A percentile compares a stretch with the other conserved stretches of the same genome.
Evolutionary conservation across 2,797 vertebrate species (phyloP).

Genomic region (Bucorvus abyssinicus): DNA sequence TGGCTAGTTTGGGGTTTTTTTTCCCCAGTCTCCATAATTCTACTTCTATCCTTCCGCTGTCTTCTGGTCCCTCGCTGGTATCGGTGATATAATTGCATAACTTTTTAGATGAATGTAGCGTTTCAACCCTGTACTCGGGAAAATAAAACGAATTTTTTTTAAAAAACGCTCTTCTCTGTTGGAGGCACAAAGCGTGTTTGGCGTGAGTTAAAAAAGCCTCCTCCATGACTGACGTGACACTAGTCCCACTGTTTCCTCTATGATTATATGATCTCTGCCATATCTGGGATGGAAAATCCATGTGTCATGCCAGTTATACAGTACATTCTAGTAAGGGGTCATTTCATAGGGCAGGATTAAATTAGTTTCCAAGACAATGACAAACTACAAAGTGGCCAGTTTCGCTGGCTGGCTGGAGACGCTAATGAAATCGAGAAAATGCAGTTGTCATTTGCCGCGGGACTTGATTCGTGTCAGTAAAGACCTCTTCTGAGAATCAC

Average conservation of each 20-base stretch:
- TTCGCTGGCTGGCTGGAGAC: conserved; percentile 25
- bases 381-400: conserved; percentile 38
- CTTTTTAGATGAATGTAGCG: background rate
- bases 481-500: conserved; percentile 40
- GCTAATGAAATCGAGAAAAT: conserved; percentile 50
- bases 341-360: conserved; percentile 44
- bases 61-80: background rate
- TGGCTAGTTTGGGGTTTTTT: background rate
- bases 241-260: conserved; percentile 19
- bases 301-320: conserved; percentile 39
- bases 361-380: conserved; percentile 51
- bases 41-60: background rate
- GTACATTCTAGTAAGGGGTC: conserved; percentile 37
- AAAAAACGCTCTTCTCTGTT: background rate
- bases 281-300: conserved; percentile 51
- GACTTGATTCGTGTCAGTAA: conserved; percentile 42
- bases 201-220: background rate
- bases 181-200: background rate
- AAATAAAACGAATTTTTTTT: background rate
- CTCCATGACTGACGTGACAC: conserved; percentile 27
- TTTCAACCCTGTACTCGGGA: background rate
- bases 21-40: background rate
- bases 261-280: conserved; percentile 47
- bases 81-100: background rate
- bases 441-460: conserved; percentile 41